These are phyloP conservation scores for Aleiodes testaceus DNA, from an alignment of 2,888 invertebrate genomes.

Conservation along the genomic window DNA sequence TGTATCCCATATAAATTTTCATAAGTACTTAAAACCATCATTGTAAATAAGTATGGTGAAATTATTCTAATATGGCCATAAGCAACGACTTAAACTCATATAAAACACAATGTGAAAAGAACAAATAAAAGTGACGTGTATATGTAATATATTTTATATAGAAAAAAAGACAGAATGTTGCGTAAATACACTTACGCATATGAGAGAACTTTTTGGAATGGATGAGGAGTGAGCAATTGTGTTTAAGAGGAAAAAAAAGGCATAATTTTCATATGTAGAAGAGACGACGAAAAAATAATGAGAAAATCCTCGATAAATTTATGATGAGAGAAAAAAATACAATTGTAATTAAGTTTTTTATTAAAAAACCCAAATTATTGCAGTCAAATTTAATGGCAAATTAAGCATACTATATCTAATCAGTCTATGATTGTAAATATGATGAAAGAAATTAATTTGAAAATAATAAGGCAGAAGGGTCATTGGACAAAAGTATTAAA, in stretches of 20 bases:
- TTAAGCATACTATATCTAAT: slow-evolving; percentile 7
- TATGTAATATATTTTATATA: slow-evolving; percentile 32
- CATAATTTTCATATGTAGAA: slow-evolving; percentile 29
- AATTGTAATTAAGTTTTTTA: slow-evolving; percentile 30
- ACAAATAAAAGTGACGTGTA: slow-evolving; percentile 10
- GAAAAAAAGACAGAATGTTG: slow-evolving; percentile 1
- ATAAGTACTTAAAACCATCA: slow-evolving; percentile 2
- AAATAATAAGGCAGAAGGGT: slow-evolving; percentile 10
- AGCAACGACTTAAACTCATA: slow-evolving; percentile 25
- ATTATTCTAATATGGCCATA: slow-evolving; percentile 25
- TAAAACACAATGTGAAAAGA: slow-evolving; percentile 8
- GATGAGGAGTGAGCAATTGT: background rate
- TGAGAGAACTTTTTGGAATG: slow-evolving; percentile 4
- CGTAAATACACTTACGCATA: background rate
- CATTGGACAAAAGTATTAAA: slow-evolving; percentile 32
- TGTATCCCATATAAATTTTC: slow-evolving; percentile 20
- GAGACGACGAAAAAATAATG: background rate
- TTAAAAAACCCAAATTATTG: slow-evolving; percentile 27
- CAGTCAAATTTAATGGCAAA: slow-evolving; percentile 22
- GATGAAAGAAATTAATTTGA: slow-evolving; percentile 6
- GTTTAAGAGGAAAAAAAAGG: background rate
- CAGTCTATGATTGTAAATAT: slow-evolving; percentile 16
- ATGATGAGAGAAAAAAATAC: slow-evolving; percentile 1
- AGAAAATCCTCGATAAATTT: slow-evolving; percentile 24
- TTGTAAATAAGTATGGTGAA: slow-evolving; percentile 15